Evolutionary conservation across 2,113 vertebrate species (phyloP).

Genomic region (Rhynchomys soricoides): DNA sequence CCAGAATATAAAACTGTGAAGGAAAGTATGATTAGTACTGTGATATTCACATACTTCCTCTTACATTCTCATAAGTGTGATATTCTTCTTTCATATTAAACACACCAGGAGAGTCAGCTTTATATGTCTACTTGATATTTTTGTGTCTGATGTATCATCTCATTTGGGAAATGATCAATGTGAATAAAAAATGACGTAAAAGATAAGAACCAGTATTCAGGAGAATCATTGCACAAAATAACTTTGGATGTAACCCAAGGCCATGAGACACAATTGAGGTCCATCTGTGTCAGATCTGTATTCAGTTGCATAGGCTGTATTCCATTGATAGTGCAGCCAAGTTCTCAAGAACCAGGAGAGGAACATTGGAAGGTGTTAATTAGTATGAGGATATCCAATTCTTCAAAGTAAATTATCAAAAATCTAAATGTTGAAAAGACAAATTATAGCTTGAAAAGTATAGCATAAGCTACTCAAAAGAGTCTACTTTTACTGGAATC

Average conservation of each 20-base stretch:
- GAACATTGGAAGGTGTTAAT: slow-evolving; percentile 64
- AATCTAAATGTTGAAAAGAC: slow-evolving; percentile 21
- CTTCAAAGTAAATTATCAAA: slow-evolving; percentile 35
- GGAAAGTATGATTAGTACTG: neutral
- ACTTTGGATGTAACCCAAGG: slow-evolving; percentile 52
- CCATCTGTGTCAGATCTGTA: slow-evolving; percentile 45
- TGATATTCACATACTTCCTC: neutral
- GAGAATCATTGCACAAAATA: slow-evolving; percentile 10
- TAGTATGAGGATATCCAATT: slow-evolving; percentile 27
- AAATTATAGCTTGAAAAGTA: slow-evolving; percentile 9
- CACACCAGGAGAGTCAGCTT: neutral
- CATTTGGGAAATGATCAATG: slow-evolving; percentile 5
- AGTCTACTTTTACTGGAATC: neutral
- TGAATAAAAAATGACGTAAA: neutral
- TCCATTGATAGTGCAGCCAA: slow-evolving; percentile 49
- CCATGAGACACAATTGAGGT: slow-evolving; percentile 52
- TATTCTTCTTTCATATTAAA: neutral
- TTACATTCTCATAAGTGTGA: neutral
- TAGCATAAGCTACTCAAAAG: neutral
- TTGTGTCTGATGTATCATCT: neutral
- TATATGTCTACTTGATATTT: neutral
- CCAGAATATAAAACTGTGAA: neutral
- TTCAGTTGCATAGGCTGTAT: slow-evolving; percentile 39
- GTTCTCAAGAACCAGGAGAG: slow-evolving; percentile 45
- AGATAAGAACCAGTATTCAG: slow-evolving; percentile 26